Evolutionary conservation across 2,888 invertebrate genomes (phyloP).

Genomic region (Octonoba sinensis): DNA sequence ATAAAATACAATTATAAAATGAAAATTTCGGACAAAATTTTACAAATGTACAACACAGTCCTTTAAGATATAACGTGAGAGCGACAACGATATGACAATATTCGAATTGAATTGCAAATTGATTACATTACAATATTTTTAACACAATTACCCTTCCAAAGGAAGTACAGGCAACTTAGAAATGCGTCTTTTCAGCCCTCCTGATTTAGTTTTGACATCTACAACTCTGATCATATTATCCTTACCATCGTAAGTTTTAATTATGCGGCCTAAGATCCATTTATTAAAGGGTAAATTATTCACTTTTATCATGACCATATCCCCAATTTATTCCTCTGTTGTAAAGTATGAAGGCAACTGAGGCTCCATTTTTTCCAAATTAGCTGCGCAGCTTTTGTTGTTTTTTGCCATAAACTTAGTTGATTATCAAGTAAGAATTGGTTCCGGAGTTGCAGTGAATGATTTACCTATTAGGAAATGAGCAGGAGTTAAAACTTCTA

Average conservation of each 20-base stretch:
- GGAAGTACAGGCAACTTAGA: too few relatives aligned
- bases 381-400: not conserved
- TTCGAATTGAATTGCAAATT: too few relatives aligned
- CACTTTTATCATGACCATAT: not conserved
- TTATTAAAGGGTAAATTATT: not conserved
- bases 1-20: too few relatives aligned
- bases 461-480: not conserved
- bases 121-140: too few relatives aligned
- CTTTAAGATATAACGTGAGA: too few relatives aligned
- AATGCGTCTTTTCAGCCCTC: not conserved
- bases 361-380: not conserved
- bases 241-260: slow-evolving; percentile 1
- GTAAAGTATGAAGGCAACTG: too few relatives aligned
- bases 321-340: too few relatives aligned
- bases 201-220: slow-evolving; percentile 5
- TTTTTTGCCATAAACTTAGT: not conserved
- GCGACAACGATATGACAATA: too few relatives aligned
- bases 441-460: not conserved
- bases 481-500: not conserved
- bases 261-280: too few relatives aligned
- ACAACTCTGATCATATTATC: not conserved
- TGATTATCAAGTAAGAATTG: not conserved
- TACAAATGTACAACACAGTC: too few relatives aligned
- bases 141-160: too few relatives aligned
- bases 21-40: too few relatives aligned